These are phyloP conservation scores for Zaprionus capensis DNA, from an alignment of 1,140 invertebrate genomes.

Conservation along the genomic window DNA sequence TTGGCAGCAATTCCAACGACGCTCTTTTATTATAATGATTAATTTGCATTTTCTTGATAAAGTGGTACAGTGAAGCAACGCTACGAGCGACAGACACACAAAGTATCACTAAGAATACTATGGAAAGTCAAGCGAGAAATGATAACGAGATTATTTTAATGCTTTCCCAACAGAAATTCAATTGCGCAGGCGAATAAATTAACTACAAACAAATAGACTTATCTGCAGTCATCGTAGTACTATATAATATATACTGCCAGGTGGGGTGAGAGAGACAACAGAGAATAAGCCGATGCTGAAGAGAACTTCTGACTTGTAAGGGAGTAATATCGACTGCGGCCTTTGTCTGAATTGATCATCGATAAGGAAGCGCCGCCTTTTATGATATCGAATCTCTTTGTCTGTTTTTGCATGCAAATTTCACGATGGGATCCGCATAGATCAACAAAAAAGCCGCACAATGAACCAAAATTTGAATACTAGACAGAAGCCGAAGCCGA, in stretches of 20 bases:
- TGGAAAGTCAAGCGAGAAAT: background rate
- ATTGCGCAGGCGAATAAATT: constrained; percentile 55
- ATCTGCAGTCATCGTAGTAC: constrained; percentile 13
- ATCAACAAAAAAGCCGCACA: constrained; percentile 17
- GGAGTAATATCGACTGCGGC: background rate
- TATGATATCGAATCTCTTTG: constrained; percentile 10
- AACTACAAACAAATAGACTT: constrained; percentile 29
- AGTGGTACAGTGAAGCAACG: constrained; percentile 30
- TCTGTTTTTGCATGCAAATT: constrained; percentile 46
- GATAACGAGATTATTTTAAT: constrained; percentile 21
- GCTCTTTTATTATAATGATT: constrained; percentile 40
- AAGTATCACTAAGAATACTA: background rate
- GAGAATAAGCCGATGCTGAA: background rate
- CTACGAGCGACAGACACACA: constrained; percentile 8
- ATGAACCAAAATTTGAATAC: constrained; percentile 27
- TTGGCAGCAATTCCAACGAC: constrained; percentile 19
- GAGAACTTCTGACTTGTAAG: background rate
- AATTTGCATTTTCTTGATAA: constrained; percentile 38
- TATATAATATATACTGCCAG: constrained; percentile 11
- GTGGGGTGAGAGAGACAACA: constrained; percentile 4
- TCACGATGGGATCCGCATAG: constrained; percentile 41
- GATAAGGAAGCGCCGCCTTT: constrained; percentile 33
- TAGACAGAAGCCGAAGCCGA: background rate
- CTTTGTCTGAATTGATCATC: constrained; percentile 20
- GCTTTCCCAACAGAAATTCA: constrained; percentile 27